Percentiles rank a stretch among this genome's conserved stretches.
Evolutionary conservation across 2,888 invertebrate genomes (phyloP).

Genomic region (Eurois occulta): DNA sequence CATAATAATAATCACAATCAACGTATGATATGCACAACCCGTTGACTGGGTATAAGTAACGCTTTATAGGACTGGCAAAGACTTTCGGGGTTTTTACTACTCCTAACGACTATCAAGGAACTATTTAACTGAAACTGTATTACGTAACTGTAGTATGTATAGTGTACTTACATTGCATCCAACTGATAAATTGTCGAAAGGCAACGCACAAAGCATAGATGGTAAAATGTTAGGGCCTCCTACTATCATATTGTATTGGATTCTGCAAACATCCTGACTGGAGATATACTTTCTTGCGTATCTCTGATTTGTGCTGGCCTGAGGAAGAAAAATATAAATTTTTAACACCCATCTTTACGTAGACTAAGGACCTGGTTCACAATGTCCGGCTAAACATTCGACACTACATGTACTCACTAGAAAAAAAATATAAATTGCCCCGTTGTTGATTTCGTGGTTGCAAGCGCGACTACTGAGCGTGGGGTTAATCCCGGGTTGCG

Average conservation of each 20-base stretch:
- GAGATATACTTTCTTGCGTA: conserved; percentile 75
- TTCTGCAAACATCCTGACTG: conserved; percentile 71
- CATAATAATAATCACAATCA: background rate
- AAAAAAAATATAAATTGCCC: background rate
- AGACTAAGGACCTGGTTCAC: background rate
- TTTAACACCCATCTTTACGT: background rate
- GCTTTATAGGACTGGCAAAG: background rate
- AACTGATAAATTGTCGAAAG: conserved; percentile 72
- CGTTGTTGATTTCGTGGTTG: background rate
- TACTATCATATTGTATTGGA: conserved; percentile 63
- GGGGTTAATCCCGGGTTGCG: background rate
- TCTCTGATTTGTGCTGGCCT: conserved; percentile 71
- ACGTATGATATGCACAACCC: background rate
- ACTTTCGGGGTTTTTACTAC: background rate
- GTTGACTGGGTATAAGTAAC: background rate
- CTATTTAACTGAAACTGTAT: background rate
- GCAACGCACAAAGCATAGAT: conserved; percentile 78
- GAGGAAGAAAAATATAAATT: conserved; percentile 37
- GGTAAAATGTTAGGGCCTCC: conserved; percentile 69
- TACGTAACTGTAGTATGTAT: too few species aligned
- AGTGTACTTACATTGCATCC: conserved; percentile 79
- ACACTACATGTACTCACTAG: background rate
- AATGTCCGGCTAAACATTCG: background rate
- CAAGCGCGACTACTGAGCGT: background rate
- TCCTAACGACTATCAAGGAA: too few species aligned